phyloP scores from a whole-genome alignment of 2,113 vertebrate species.

The Brevimyrus niger region DNA sequence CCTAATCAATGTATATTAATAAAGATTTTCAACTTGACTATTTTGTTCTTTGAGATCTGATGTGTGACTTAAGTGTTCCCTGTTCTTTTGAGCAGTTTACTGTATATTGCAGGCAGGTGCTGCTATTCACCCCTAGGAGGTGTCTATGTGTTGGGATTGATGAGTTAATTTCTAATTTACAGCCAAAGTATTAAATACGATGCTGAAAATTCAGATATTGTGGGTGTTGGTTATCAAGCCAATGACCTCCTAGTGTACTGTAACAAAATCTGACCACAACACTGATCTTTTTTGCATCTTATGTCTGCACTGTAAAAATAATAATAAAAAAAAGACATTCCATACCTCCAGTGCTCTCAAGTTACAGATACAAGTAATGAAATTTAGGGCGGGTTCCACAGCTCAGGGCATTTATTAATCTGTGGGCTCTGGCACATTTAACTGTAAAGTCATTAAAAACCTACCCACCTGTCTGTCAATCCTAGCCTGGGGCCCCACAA shows the following conservation, averaged over 20 bases:
- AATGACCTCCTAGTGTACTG: not conserved
- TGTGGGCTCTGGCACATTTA: not conserved
- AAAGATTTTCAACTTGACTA: no score
- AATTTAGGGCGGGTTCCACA: not conserved
- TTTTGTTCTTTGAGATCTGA: no score
- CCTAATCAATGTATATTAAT: no score
- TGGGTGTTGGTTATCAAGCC: no score
- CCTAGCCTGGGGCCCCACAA: not conserved
- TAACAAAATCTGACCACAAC: not conserved
- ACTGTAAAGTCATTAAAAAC: not conserved
- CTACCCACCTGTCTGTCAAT: not conserved
- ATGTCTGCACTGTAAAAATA: not conserved
- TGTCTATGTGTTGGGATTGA: no score
- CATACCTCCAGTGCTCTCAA: not conserved
- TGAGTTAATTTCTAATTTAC: no score
- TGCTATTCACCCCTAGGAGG: no score
- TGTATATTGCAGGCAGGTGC: no score
- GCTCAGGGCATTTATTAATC: not conserved
- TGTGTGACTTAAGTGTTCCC: no score
- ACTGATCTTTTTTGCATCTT: not conserved
- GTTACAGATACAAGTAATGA: not conserved
- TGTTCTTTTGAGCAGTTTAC: no score
- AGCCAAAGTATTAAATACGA: no score
- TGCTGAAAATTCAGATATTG: no score
- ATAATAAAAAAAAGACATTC: not conserved